A percentile compares a stretch with the other conserved stretches of the same genome.
phyloP scores from a whole-genome alignment of 2,113 vertebrate species.

The human (Homo sapiens) region GRCh38 chr14:26658001-26658500 shows the following conservation, averaged over 20 bases:
- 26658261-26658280: background rate
- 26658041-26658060: background rate
- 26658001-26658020: background rate
- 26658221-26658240: background rate
- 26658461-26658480: background rate
- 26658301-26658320: background rate
- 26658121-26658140: too few relatives aligned
- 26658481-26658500: background rate
- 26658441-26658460: background rate
- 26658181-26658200: background rate
- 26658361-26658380: background rate
- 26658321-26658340: background rate
- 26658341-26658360: background rate
- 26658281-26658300: background rate
- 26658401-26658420: background rate
- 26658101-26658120: too few relatives aligned
- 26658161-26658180: background rate
- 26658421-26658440: background rate
- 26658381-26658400: background rate
- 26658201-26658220: background rate
- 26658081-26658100: background rate
- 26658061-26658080: background rate
- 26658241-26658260: background rate
- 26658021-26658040: background rate
- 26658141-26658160: background rate